Conservation (phyloP, 2,888 invertebrate genomes). For the Drosophila merina region DNA sequence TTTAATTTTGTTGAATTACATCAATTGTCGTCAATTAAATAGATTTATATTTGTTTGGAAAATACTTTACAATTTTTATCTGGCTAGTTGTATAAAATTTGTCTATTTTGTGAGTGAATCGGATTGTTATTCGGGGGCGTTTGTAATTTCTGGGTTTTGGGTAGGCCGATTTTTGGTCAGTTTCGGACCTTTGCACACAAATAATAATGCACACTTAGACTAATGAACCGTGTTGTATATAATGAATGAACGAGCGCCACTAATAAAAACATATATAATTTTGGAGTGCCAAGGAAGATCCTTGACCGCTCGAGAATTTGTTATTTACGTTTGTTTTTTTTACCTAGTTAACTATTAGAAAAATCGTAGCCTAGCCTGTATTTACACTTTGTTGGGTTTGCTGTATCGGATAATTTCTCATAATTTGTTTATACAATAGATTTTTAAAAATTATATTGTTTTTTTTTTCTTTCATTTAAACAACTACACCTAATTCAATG, state of each 20-base stretch:
- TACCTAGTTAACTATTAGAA: slow-evolving; percentile 58
- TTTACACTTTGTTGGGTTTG: slow-evolving; percentile 54
- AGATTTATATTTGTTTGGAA: slow-evolving; percentile 17
- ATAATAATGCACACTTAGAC: slow-evolving; percentile 28
- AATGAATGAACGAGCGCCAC: slow-evolving; percentile 46
- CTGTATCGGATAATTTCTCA: slow-evolving; percentile 29
- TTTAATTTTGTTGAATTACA: slow-evolving; percentile 26
- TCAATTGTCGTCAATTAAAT: slow-evolving; percentile 39
- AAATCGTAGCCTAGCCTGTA: slow-evolving; percentile 58
- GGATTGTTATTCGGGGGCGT: neutral
- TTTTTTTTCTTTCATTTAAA: slow-evolving; percentile 46
- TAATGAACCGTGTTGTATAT: slow-evolving; percentile 23
- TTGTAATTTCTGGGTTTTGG: neutral
- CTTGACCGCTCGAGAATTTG: slow-evolving; percentile 57
- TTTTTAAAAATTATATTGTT: slow-evolving; percentile 62
- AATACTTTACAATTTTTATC: slow-evolving; percentile 31
- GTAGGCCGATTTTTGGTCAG: slow-evolving; percentile 16
- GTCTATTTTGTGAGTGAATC: slow-evolving; percentile 32
- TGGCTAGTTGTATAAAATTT: slow-evolving; percentile 35
- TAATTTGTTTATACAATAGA: slow-evolving; percentile 52
- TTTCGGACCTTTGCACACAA: slow-evolving; percentile 15
- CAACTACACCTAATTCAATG: slow-evolving; percentile 69
- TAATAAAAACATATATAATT: slow-evolving; percentile 48
- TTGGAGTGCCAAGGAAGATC: slow-evolving; percentile 39
- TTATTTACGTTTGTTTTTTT: slow-evolving; percentile 67